Evolutionary conservation across 1,140 invertebrate genomes (phyloP), one percentile per base, ranked within the genome.

Genomic region (Hyposmocoma kahamanoa): DNA sequence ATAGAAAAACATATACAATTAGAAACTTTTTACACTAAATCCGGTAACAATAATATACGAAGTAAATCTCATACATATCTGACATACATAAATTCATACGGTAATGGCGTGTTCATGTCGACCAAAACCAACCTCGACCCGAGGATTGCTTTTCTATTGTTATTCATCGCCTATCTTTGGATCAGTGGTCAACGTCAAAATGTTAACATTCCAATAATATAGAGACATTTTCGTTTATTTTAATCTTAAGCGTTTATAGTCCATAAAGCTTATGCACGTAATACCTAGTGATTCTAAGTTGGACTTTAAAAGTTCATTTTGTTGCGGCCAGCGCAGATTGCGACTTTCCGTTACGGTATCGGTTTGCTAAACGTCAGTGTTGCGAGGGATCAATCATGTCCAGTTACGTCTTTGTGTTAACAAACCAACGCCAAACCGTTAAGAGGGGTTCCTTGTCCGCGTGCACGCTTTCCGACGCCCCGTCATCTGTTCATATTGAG

Each of bases 401-500:
- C 49, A 44, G 58, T 70, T 44, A 28, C 41, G 41, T 36, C 32
- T 13, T 15, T 6, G 10, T 52, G 50, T 46, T 52, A 52, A 46
- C 50, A 50, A 46, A 52, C 34, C 50, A 52, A 42, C 42, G 42
- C 42, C 50, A 22, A 46, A 30, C 13, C 63, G 62, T 62, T 82
- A 82, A 80, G 78, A 82, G 76, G 67, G 63, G 67, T 76, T 76
- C 44, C 76, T 78, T 82, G 78, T 82, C 66, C 56, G 63, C 61
- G 53, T 44, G 47, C 50, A 50, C 59, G 65, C 53, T 72, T 77
- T 72, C 70, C 74, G 73, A 56, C 62, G 47, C 52, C 60, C 61
- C 75, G 78, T 82, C 78, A 80, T 79, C 72, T 62, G 53, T 49
- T 55, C 61, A 63, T 76, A 82, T 79, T 82, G 78, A 82, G 78